A percentile compares a stretch with the other conserved stretches of the same genome.
phyloP scores from a whole-genome alignment of 2,113 vertebrate species.

The Hippocampus comes region DNA sequence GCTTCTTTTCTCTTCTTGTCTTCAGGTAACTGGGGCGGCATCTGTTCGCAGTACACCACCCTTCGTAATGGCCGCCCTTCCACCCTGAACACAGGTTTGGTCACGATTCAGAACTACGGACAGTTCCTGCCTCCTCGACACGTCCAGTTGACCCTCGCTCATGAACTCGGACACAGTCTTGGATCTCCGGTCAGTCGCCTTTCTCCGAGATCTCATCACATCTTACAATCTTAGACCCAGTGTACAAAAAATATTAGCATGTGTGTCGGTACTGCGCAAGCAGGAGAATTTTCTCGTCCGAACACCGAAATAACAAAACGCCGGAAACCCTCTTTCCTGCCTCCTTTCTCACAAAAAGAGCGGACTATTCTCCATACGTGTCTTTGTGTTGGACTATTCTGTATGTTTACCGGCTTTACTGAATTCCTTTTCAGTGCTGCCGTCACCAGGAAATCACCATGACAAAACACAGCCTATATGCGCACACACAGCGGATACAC shows the following conservation, averaged over 20 bases:
- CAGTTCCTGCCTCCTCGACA: conserved; percentile 64
- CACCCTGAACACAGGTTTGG: conserved; percentile 75
- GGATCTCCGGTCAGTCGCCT: conserved; percentile 73
- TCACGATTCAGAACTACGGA: conserved; percentile 80
- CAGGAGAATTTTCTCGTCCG: not conserved
- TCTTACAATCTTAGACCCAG: not conserved
- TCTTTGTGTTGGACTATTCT: conserved; percentile 1
- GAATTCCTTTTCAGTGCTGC: conserved; percentile 1
- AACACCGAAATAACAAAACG: not conserved
- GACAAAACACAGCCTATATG: not conserved
- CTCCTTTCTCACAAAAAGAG: not conserved
- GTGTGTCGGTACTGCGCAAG: not conserved
- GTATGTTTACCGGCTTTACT: not conserved
- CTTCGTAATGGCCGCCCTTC: conserved; percentile 13
- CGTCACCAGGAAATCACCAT: not conserved
- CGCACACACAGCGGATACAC: not conserved
- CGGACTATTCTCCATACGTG: not conserved
- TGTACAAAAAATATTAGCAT: not conserved
- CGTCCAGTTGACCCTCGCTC: conserved; percentile 76
- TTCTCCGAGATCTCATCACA: not conserved
- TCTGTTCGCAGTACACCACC: conserved; percentile 67
- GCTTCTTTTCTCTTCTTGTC: conserved; percentile 11
- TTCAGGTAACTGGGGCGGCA: conserved; percentile 75
- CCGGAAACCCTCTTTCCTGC: not conserved
- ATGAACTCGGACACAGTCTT: conserved; percentile 81